Conservation (phyloP, 2,113 vertebrate species). For the Sylvietta virens region DNA sequence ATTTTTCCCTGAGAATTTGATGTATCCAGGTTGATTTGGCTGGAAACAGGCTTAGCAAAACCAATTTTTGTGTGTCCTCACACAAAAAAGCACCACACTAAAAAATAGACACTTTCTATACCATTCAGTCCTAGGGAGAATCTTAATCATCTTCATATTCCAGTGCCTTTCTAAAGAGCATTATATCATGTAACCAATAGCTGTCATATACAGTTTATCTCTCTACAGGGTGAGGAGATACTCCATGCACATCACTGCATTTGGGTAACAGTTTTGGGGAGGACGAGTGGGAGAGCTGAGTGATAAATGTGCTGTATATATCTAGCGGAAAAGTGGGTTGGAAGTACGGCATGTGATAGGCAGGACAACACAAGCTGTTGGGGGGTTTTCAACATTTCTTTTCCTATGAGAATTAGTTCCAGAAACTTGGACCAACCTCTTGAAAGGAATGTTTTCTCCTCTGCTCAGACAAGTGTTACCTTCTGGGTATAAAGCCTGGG, state of each 20-base stretch:
- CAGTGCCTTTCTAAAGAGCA: neutral
- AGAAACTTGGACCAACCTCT: constrained; percentile 20
- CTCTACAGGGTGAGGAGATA: neutral
- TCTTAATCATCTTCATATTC: neutral
- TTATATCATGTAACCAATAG: neutral
- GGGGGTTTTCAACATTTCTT: neutral
- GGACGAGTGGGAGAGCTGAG: neutral
- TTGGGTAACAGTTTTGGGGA: neutral
- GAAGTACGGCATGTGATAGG: neutral
- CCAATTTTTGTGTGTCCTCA: neutral
- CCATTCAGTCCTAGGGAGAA: neutral
- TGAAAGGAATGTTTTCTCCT: constrained; percentile 28
- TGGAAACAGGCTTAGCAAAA: neutral
- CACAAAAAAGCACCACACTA: neutral
- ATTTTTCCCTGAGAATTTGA: neutral
- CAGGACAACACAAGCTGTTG: neutral
- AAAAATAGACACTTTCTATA: neutral
- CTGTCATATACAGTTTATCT: neutral
- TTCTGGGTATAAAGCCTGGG: constrained; percentile 21
- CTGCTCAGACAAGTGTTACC: neutral
- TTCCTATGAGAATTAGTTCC: constrained; percentile 54
- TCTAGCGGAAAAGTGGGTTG: neutral
- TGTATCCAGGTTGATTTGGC: neutral
- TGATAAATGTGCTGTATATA: neutral
- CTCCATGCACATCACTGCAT: neutral